Base-by-base conservation (phyloP, 2,113 vertebrate genomes). In the Coturnix japonica region DNA sequence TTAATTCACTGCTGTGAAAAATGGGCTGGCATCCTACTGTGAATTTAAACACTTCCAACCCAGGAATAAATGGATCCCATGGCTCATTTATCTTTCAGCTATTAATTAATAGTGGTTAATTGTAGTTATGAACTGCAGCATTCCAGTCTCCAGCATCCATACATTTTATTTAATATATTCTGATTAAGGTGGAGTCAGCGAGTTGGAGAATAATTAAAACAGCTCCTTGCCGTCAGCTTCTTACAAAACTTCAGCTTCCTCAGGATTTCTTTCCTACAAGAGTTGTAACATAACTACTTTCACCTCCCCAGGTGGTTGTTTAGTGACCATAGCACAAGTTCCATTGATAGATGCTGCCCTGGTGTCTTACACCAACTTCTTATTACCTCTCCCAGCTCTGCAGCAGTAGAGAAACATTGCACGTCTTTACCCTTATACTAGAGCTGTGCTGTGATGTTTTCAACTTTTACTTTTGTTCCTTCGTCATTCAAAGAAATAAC, bases 61-160 rank as follows among this genome's bases (percentile, higher is more conserved):
- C 76, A 97, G 95, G 95, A 95, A 97, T 97, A 98, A 98, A 97
- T 75, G 95, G 92, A 97, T 97, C 54, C 75, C 90, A 96, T 90
- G 96, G 96, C 97, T 98, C 97, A 96, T 98, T 98, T 98, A 96
- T 98, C 97, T 97, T 95, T 81, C 95, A 97, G 94, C 95, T 94
- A 97, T 98, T 98, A 98, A 98, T 98, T 98, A 98, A 98, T 97
- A 96, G 97, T 97, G 96, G 97, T 97, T 98, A 98, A 98, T 98
- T 98, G 97, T 97, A 97, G 97, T 98, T 98, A 97, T 97, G 97
- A 98, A 97, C 97, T 96, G 96, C 95, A 95, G 93, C 96, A 97
- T 97, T 97, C 94, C 47, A 96, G 94, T 94, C 95, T 97, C 90
- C 94, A 94, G 95, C 93, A 96, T 96, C 95, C 96, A 97, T 97